Percentiles rank a stretch among this genome's conserved stretches.
phyloP scores from a whole-genome alignment of 2,888 invertebrate species.

The Phorcus lineatus region DNA sequence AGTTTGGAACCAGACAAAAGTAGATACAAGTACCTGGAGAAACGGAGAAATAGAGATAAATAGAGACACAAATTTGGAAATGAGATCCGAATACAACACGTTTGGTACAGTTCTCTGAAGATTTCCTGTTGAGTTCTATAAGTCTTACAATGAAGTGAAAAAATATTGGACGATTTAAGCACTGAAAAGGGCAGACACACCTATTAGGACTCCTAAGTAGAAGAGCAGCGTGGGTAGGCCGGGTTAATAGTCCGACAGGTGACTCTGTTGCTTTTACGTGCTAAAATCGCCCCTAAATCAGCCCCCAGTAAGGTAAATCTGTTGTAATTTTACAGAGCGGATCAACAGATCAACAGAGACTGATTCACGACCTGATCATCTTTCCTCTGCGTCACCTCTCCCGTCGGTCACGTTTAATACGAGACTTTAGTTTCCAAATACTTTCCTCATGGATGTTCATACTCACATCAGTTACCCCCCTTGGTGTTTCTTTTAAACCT shows the following conservation, averaged over 20 bases:
- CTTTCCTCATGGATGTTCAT: not conserved
- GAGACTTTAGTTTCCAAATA: not conserved
- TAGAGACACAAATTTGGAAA: too few relatives aligned
- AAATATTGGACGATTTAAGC: too few relatives aligned
- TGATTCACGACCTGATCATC: not conserved
- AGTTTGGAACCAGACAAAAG: too few relatives aligned
- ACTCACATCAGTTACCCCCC: not conserved
- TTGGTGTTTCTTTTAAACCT: not conserved
- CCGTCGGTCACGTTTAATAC: not conserved
- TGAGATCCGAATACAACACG: too few relatives aligned
- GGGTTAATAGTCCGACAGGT: not conserved
- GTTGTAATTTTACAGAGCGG: constrained; percentile 3
- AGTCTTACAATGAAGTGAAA: too few relatives aligned
- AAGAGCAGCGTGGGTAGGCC: too few relatives aligned
- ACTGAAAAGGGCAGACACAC: too few relatives aligned
- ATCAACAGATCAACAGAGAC: not conserved
- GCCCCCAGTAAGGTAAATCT: constrained; percentile 4
- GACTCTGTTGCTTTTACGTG: not conserved
- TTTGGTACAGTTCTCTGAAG: too few relatives aligned
- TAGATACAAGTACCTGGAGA: too few relatives aligned
- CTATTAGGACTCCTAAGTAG: too few relatives aligned
- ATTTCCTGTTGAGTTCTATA: too few relatives aligned
- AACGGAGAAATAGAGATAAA: too few relatives aligned
- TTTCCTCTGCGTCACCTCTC: not conserved
- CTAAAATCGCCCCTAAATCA: not conserved